Evolutionary conservation across 2,797 vertebrate genomes (phyloP).

Genomic region (Acanthurus leucopareius): DNA sequence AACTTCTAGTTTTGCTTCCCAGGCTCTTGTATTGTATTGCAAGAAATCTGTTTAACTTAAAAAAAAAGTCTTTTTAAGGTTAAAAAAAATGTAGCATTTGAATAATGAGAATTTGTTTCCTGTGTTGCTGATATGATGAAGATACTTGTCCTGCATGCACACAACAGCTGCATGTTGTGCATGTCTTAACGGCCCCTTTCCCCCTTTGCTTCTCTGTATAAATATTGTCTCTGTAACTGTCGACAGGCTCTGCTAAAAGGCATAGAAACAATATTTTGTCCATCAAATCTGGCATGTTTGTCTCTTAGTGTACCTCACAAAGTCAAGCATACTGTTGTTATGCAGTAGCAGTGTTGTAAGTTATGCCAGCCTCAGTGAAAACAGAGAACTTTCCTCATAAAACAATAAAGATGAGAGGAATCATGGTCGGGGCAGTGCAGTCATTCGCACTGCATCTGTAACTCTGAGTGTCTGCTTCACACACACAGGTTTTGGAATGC

Average conservation of each 20-base stretch:
- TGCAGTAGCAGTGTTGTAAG: conserved; percentile 49
- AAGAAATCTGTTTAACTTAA: conserved; percentile 64
- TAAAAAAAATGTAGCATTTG: conserved; percentile 82
- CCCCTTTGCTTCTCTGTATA: conserved; percentile 71
- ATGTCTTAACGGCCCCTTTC: conserved; percentile 68
- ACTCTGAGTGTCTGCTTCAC: conserved; percentile 49
- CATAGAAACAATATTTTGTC: conserved; percentile 61
- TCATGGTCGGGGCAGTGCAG: conserved; percentile 50
- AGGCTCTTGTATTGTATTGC: conserved; percentile 66
- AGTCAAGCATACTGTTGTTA: conserved; percentile 49
- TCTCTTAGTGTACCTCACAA: conserved; percentile 55
- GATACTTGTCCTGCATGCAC: conserved; percentile 79
- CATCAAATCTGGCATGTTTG: conserved; percentile 54
- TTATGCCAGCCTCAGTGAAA: conserved; percentile 32
- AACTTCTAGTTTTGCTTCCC: conserved; percentile 71
- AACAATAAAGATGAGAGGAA: conserved; percentile 39
- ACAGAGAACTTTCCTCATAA: conserved; percentile 32
- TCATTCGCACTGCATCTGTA: conserved; percentile 57
- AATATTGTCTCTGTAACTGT: conserved; percentile 67
- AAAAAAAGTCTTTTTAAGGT: conserved; percentile 50
- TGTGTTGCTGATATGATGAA: conserved; percentile 71
- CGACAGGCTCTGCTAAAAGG: conserved; percentile 33
- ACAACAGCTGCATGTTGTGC: conserved; percentile 81
- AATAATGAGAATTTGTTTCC: conserved; percentile 68
- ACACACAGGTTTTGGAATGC: conserved; percentile 39